Percentiles rank a stretch among this genome's conserved stretches.
phyloP scores from a whole-genome alignment of 1,140 invertebrate species.

The Andricus grossulariae region DNA sequence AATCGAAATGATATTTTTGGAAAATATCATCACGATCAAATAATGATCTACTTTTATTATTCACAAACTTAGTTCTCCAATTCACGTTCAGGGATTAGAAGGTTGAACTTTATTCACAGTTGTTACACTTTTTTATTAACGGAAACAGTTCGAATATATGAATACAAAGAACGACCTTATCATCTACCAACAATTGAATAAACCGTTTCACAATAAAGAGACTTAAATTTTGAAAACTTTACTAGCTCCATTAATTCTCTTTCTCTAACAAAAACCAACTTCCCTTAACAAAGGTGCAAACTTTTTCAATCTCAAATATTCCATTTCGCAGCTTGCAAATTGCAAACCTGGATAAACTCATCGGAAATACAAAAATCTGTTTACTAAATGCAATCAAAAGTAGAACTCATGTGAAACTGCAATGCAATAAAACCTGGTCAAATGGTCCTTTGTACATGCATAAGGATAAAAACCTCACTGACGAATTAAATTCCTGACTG shows the following conservation, averaged over 20 bases:
- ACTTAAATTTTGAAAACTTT: too few species aligned
- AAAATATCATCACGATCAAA: too few species aligned
- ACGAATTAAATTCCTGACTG: constrained; percentile 21
- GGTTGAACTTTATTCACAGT: too few species aligned
- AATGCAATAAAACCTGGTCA: neutral
- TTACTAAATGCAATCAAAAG: constrained; percentile 28
- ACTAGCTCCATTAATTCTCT: neutral
- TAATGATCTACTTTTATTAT: too few species aligned
- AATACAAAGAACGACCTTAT: too few species aligned
- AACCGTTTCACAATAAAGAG: too few species aligned
- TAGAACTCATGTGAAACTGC: constrained; percentile 19
- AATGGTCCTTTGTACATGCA: constrained; percentile 10
- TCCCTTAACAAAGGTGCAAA: neutral
- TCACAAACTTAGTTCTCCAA: too few species aligned
- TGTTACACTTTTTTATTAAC: too few species aligned
- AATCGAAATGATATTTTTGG: too few species aligned
- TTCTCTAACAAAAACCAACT: neutral
- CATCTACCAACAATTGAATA: too few species aligned
- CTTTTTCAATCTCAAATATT: constrained; percentile 24
- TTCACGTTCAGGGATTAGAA: too few species aligned
- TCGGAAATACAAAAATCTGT: constrained; percentile 18
- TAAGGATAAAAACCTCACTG: constrained; percentile 26
- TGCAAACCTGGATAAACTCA: constrained; percentile 13
- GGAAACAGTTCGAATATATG: too few species aligned
- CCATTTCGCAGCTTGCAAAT: neutral